These are phyloP conservation scores for Paedocypris micromegethes DNA, from an alignment of 2,797 vertebrate genomes.

Conservation along the genomic window DNA sequence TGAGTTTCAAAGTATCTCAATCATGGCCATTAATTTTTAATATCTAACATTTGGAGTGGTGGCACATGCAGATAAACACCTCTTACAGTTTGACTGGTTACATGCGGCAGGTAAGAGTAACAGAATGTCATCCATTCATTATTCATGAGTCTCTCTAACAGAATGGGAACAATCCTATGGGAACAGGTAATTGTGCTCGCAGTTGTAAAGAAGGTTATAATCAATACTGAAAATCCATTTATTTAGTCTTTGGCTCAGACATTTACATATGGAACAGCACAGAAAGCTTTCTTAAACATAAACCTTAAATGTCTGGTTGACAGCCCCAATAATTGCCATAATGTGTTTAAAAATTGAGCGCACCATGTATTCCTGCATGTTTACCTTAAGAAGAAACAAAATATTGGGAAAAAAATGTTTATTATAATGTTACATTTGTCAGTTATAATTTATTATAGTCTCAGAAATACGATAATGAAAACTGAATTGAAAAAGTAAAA, in stretches of 20 bases:
- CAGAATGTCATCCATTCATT: conserved; percentile 81
- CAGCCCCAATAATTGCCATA: no score
- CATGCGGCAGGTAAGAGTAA: conserved; percentile 78
- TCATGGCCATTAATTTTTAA: conserved; percentile 95
- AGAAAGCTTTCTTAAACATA: no score
- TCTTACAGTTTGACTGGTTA: conserved; percentile 90
- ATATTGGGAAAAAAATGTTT: no score
- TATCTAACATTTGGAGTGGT: conserved; percentile 77
- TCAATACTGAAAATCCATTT: conserved; percentile 44
- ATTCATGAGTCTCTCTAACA: conserved; percentile 68
- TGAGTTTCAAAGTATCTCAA: conserved; percentile 88
- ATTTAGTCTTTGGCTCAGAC: conserved; percentile 22
- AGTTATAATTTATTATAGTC: no score
- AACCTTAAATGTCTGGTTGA: no score
- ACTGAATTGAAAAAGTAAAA: no score
- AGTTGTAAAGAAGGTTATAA: conserved; percentile 50
- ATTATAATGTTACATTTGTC: no score
- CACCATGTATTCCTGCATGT: no score
- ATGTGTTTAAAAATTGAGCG: no score
- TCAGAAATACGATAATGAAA: no score
- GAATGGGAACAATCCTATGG: conserved; percentile 50
- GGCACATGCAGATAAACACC: conserved; percentile 83
- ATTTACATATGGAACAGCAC: no score
- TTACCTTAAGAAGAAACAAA: no score
- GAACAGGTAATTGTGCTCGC: conserved; percentile 69